These are phyloP conservation scores for Cryptotis parvus DNA, from an alignment of 2,113 vertebrate species.

Conservation along the genomic window DNA sequence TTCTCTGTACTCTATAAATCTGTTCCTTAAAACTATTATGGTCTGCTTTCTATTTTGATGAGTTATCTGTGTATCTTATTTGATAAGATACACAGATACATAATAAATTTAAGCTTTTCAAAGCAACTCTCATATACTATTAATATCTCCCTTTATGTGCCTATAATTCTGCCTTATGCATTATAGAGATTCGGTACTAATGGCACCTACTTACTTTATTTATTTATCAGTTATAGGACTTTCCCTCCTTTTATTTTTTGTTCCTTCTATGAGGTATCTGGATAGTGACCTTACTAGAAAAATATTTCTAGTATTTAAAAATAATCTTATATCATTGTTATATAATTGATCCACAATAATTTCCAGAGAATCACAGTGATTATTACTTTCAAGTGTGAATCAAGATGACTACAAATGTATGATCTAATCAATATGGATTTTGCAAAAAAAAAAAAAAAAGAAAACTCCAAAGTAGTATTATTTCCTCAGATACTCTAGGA, in stretches of 20 bases:
- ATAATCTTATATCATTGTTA: not conserved
- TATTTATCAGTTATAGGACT: not conserved
- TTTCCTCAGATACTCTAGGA: constrained; percentile 22
- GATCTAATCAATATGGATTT: not conserved
- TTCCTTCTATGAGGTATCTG: not conserved
- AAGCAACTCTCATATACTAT: not conserved
- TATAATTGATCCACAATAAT: not conserved
- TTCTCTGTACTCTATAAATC: not conserved
- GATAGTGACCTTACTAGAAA: not conserved
- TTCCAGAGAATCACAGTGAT: not conserved
- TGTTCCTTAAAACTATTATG: not conserved
- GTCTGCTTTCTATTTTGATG: constrained; percentile 26
- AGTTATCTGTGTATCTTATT: constrained; percentile 38
- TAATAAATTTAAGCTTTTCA: constrained; percentile 55
- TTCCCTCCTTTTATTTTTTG: not conserved
- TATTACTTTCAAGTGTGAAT: not conserved
- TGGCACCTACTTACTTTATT: not conserved
- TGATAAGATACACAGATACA: no score
- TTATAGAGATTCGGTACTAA: not conserved
- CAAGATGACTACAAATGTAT: not conserved
- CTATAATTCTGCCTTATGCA: not conserved
- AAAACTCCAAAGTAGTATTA: not conserved
- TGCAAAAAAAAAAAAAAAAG: not conserved
- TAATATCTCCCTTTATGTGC: not conserved
- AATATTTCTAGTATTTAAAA: constrained; percentile 1